Base-by-base conservation (phyloP, 2,797 vertebrate species). In the Miichthys miiuy region DNA sequence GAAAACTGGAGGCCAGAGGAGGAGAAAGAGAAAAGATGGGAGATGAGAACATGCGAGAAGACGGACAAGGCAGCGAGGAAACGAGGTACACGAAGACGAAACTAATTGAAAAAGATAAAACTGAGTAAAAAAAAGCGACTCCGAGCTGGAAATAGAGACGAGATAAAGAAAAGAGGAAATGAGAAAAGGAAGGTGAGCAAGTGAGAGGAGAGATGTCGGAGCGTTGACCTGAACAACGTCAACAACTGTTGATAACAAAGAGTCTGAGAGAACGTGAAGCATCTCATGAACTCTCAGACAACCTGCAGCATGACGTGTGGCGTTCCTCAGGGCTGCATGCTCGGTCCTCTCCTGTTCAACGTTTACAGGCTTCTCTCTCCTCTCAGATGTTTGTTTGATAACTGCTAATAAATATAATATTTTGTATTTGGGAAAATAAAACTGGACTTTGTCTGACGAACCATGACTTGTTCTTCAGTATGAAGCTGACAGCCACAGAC, bases 91-190 rank as follows among this genome's bases (percentile, higher is more conserved):
- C 72, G 62, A 57, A 21, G 20, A 71, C 54, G 64, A n/a, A 52
- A 66, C 21, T 66, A 56, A 70, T 4, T 42, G 69, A 65, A 58
- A 42, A 7, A 66, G 42, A 69, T 62, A 58, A 14, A 62, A 55
- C 5, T 9, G 50, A 79, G 52, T 34, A 60, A 48, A 64, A 72
- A 7, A 7, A 11, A 75, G 48, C 75, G 44, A 68, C 13, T 1
- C 14, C 54, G 48, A 77, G 66, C 66, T 58, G 58, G 52, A 52
- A 80, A 69, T 8, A 48, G 30, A 77, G 63, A 77, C 34, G 1
- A 75, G 72, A 86, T 72, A 66, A 68, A 58, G 50, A 23, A 72
- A 72, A 51, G 47, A 54, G 50, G 46, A 70, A 66, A 82, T 46
- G 30, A 62, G 34, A 61, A 80, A 25, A 77, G 41, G 20, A 55